These are phyloP conservation scores for Austrofundulus limnaeus DNA, from an alignment of 2,113 vertebrate species.

Conservation along the genomic window DNA sequence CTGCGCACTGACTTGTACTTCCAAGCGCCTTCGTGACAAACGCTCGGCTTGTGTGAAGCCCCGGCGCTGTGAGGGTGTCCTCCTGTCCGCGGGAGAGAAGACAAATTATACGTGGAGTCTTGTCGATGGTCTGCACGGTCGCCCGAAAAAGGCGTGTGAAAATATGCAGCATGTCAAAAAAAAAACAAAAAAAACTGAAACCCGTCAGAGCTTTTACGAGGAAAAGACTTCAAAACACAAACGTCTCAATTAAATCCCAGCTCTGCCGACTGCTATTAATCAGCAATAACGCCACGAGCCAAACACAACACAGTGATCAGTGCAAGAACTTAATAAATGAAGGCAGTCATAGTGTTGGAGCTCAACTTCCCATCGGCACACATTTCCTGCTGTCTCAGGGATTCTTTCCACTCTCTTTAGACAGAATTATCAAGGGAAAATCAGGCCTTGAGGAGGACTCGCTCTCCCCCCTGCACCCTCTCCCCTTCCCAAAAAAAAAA, in stretches of 20 bases:
- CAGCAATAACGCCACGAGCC: slow-evolving; percentile 49
- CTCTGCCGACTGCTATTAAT: slow-evolving; percentile 43
- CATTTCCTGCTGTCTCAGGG: slow-evolving; percentile 70
- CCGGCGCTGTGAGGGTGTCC: slow-evolving; percentile 13
- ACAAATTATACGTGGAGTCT: slow-evolving; percentile 18
- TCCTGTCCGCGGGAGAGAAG: slow-evolving; percentile 36
- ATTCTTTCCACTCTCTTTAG: slow-evolving; percentile 76
- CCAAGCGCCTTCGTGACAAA: slow-evolving; percentile 51
- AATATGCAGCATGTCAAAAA: slow-evolving; percentile 13
- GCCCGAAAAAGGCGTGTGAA: slow-evolving; percentile 22
- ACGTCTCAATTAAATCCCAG: slow-evolving; percentile 36
- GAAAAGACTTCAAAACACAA: slow-evolving; percentile 19
- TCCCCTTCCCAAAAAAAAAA: slow-evolving; percentile 46
- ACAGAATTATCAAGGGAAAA: slow-evolving; percentile 71
- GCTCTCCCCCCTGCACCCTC: slow-evolving; percentile 19
- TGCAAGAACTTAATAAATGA: slow-evolving; percentile 59
- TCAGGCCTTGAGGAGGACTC: slow-evolving; percentile 63
- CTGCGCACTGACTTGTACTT: slow-evolving; percentile 57
- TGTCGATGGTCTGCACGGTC: slow-evolving; percentile 2
- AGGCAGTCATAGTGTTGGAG: slow-evolving; percentile 58
- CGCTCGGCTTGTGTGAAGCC: slow-evolving; percentile 5
- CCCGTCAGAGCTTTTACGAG: slow-evolving; percentile 2
- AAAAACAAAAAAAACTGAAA: too few species aligned
- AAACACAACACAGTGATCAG: slow-evolving; percentile 61
- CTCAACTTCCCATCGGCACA: slow-evolving; percentile 65